Percentiles rank a stretch among this genome's conserved stretches.
phyloP scores from a whole-genome alignment of 2,113 vertebrate species.

The Halichoeres trimaculatus region DNA sequence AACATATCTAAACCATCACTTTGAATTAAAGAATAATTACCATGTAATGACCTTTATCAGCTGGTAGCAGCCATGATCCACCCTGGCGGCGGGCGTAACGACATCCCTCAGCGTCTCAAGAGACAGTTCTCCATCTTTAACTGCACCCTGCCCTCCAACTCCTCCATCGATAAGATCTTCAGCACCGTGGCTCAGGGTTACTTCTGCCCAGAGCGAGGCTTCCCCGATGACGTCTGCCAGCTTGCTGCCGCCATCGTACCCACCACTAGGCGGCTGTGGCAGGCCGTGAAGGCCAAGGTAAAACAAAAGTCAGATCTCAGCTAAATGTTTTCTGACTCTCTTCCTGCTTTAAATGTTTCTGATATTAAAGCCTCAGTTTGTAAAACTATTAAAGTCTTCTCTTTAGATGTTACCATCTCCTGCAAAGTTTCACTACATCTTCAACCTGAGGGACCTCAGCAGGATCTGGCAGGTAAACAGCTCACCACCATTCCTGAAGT shows the following conservation, averaged over 20 bases:
- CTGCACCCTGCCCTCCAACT: slow-evolving; percentile 87
- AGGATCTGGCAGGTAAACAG: slow-evolving; percentile 86
- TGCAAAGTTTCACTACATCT: slow-evolving; percentile 90
- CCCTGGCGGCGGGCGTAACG: slow-evolving; percentile 87
- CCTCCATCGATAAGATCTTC: slow-evolving; percentile 89
- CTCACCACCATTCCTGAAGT: neutral
- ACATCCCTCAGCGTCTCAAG: slow-evolving; percentile 89
- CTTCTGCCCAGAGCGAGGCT: slow-evolving; percentile 85
- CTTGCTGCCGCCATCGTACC: slow-evolving; percentile 83
- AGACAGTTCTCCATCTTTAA: slow-evolving; percentile 88
- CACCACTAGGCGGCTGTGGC: slow-evolving; percentile 85
- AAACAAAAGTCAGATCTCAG: no score
- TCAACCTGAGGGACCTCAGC: slow-evolving; percentile 89
- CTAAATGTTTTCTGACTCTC: no score
- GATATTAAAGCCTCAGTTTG: no score
- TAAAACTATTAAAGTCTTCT: neutral
- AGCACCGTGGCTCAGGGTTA: slow-evolving; percentile 84
- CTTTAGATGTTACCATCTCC: slow-evolving; percentile 89
- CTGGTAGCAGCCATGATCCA: slow-evolving; percentile 90
- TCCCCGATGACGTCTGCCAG: slow-evolving; percentile 74
- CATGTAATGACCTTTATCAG: slow-evolving; percentile 36
- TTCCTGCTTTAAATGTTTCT: no score
- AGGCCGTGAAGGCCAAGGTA: slow-evolving; percentile 88
- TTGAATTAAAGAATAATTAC: neutral
- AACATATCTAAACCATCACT: no score